Base-by-base conservation (phyloP, 2,113 vertebrate genomes). In the Pelvicachromis taeniatus region DNA sequence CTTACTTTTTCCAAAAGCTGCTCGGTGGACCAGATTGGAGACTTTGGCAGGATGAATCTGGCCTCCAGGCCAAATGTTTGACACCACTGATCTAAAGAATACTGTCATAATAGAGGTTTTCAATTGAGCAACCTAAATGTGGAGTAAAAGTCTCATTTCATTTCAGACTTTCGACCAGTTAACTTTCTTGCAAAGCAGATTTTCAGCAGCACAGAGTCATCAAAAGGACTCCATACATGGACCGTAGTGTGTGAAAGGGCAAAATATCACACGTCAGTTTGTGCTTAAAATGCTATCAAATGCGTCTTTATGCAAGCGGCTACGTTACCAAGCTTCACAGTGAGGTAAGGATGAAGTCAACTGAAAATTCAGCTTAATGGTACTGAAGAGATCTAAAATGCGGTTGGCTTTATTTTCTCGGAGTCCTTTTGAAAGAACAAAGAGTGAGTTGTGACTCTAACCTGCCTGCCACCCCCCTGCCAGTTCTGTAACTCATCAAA, bases 401-500 rank as follows among this genome's bases (percentile, higher is more conserved):
- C 73, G 65, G n/a, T 45, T 70, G 40, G 2, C 1, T 45, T 29
- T 59, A 2, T 70, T 90, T 61, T 10, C 19, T 5, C 23, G 0
- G 1, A 35, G 56, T 65, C 38, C 48, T 73, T 85, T 88, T 56
- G 7, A 85, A 68, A 58, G 85, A 88, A 90, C 79, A 92, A 86
- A 87, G 45, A 68, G 70, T 9, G 29, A 81, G 78, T 31, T 14
- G 3, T 1, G 3, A 21, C 16, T 3, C 81, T 45, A 81, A 78
- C 68, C 82, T 12, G 6, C 35, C 80, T 75, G 48, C 78, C 81
- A 45, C 53, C 54, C 45, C 54, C 77, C 70, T 81, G 53, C 78
- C 84, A 70, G 45, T 70, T 85, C 56, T 77, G 63, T 75, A 87
- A 88, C 83, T 88, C 81, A 85, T 94, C 90, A 95, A 90, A 88